Conservation (phyloP, 2,797 vertebrate species). For the Discoglossus pictus region DNA sequence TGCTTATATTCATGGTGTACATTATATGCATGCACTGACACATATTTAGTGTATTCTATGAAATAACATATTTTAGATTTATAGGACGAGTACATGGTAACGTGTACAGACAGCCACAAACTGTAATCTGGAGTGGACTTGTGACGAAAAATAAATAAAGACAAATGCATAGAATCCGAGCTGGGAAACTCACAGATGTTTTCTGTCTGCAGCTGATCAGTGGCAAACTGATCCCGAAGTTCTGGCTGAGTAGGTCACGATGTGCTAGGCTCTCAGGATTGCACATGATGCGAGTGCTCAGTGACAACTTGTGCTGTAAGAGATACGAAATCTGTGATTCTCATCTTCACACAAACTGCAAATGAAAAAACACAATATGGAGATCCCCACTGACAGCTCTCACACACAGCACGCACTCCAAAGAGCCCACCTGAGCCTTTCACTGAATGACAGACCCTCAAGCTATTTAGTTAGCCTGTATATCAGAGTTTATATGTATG, state of each 20-base stretch:
- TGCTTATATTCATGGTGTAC: no score
- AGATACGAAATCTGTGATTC: conserved; percentile 45
- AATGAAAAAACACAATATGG: background rate
- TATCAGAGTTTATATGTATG: background rate
- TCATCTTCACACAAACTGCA: background rate
- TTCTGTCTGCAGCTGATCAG: conserved; percentile 66
- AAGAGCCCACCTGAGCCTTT: conserved; percentile 16
- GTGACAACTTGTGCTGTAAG: conserved; percentile 74
- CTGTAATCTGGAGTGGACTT: conserved; percentile 18
- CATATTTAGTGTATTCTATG: no score
- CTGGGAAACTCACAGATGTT: conserved; percentile 72
- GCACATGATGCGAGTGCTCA: conserved; percentile 68
- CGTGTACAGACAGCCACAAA: conserved; percentile 33
- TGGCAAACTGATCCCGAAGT: conserved; percentile 72
- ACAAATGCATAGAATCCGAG: background rate
- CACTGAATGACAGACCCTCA: conserved; percentile 21
- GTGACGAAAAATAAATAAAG: background rate
- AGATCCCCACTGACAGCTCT: conserved; percentile 6
- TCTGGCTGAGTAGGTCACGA: conserved; percentile 66
- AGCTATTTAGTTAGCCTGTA: conserved; percentile 5
- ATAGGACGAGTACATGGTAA: no score
- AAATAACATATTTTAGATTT: no score
- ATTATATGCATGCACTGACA: no score
- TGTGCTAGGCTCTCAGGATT: conserved; percentile 65
- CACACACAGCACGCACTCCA: conserved; percentile 25